Evolutionary conservation across 2,113 vertebrate genomes (phyloP).

Genomic region (Donacobius atricapilla): DNA sequence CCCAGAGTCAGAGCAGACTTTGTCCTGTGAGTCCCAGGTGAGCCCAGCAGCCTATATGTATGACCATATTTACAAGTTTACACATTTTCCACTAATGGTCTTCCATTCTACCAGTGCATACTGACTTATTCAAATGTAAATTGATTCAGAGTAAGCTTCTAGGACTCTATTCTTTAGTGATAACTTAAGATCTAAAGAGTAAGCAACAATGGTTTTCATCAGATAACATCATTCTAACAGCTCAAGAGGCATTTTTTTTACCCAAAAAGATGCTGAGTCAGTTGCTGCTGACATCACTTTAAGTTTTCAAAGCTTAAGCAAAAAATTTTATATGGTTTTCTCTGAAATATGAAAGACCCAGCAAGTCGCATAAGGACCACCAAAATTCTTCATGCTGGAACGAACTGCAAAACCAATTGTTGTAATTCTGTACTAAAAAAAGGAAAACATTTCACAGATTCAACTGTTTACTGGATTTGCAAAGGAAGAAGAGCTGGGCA

Average conservation of each 20-base stretch:
- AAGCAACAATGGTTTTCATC: background rate
- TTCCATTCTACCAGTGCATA: background rate
- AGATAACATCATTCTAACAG: background rate
- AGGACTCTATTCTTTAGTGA: background rate
- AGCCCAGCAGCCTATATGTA: background rate
- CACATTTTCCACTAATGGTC: background rate
- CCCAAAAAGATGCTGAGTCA: background rate
- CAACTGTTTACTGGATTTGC: background rate
- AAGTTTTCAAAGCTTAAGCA: background rate
- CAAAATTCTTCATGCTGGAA: background rate
- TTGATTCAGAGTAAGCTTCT: background rate
- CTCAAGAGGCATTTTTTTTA: background rate
- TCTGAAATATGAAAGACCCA: background rate
- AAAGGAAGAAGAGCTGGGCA: background rate
- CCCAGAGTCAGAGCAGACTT: background rate
- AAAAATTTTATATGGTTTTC: background rate
- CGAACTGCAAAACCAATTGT: rapidly evolving
- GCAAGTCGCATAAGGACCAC: background rate
- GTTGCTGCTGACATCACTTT: background rate
- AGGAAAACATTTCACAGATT: background rate
- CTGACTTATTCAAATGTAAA: background rate
- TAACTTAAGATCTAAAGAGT: background rate
- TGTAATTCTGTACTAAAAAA: background rate
- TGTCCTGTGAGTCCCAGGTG: background rate
- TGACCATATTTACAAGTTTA: background rate